A percentile compares a stretch with the other conserved stretches of the same genome.
These are phyloP conservation scores for Pedetes capensis DNA, from an alignment of 2,113 vertebrate genomes.

Conservation along the genomic window DNA sequence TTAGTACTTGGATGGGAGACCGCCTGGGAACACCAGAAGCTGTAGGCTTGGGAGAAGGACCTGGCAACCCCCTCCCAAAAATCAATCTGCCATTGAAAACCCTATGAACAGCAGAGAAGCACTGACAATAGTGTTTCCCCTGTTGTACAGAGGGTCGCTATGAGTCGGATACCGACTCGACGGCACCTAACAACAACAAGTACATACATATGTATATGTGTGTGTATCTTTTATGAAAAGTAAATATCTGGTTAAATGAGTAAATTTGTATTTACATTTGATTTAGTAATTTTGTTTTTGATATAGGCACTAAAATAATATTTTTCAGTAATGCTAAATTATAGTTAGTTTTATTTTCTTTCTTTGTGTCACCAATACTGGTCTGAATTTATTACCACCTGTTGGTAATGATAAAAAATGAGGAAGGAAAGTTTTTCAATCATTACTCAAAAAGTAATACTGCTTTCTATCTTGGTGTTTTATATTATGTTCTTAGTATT, in stretches of 20 bases:
- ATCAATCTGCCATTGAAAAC: no score
- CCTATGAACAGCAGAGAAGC: no score
- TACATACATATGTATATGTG: background rate
- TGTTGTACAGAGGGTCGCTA: no score
- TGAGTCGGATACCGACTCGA: no score
- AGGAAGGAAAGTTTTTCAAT: background rate
- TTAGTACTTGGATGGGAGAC: no score
- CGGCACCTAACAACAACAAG: no score
- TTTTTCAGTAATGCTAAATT: constrained; percentile 42
- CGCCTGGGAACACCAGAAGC: no score
- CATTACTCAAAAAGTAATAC: background rate
- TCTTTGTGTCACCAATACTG: background rate
- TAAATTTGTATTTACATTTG: constrained; percentile 34
- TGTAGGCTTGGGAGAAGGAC: no score
- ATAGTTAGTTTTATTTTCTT: constrained; percentile 41
- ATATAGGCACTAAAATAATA: background rate
- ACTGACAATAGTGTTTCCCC: no score
- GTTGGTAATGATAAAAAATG: constrained; percentile 13
- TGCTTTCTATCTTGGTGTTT: background rate
- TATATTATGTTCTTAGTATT: constrained; percentile 31
- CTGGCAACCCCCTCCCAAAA: no score
- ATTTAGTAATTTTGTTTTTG: constrained; percentile 41
- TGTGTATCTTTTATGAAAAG: background rate
- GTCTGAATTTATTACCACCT: background rate
- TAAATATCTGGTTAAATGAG: constrained; percentile 27